Percentiles rank a stretch among this genome's conserved stretches.
Evolutionary conservation across 2,888 invertebrate genomes (phyloP).

Genomic region (Ennomos fuscantarius): DNA sequence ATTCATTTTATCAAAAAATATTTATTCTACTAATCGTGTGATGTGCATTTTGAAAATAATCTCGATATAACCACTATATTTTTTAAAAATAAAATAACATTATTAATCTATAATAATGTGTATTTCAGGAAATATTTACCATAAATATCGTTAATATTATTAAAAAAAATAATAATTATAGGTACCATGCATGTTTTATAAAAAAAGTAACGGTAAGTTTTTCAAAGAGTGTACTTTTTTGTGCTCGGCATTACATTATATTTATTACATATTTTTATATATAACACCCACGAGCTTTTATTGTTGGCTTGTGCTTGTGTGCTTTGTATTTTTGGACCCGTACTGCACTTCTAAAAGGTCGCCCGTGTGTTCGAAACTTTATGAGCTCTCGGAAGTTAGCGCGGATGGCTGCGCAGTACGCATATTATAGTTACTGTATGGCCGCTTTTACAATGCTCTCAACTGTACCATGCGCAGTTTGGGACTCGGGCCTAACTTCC

Average conservation of each 20-base stretch:
- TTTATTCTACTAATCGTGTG: slow-evolving; percentile 36
- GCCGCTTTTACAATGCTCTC: too few relatives aligned
- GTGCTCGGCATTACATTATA: slow-evolving; percentile 8
- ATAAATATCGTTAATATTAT: too few relatives aligned
- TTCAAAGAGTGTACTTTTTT: neutral
- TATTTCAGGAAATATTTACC: too few relatives aligned
- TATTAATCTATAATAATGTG: too few relatives aligned
- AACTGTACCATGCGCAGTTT: too few relatives aligned
- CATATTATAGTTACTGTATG: too few relatives aligned
- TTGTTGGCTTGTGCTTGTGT: slow-evolving; percentile 48
- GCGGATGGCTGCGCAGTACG: too few relatives aligned
- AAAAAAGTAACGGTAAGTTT: slow-evolving; percentile 16
- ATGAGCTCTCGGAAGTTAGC: too few relatives aligned
- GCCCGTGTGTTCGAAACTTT: too few relatives aligned
- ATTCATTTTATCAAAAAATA: neutral
- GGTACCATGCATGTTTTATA: slow-evolving; percentile 7
- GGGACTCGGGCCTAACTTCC: too few relatives aligned
- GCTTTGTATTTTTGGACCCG: slow-evolving; percentile 41
- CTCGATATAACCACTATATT: too few relatives aligned
- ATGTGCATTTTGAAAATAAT: slow-evolving; percentile 12
- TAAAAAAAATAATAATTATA: neutral
- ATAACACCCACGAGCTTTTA: slow-evolving; percentile 19
- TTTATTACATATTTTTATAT: neutral
- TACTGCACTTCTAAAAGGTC: slow-evolving; percentile 38
- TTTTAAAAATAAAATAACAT: neutral